Percentiles rank a stretch among this genome's conserved stretches.
Conservation (phyloP, 2,888 invertebrate species). For the Caenorhabditis japonica region DNA sequence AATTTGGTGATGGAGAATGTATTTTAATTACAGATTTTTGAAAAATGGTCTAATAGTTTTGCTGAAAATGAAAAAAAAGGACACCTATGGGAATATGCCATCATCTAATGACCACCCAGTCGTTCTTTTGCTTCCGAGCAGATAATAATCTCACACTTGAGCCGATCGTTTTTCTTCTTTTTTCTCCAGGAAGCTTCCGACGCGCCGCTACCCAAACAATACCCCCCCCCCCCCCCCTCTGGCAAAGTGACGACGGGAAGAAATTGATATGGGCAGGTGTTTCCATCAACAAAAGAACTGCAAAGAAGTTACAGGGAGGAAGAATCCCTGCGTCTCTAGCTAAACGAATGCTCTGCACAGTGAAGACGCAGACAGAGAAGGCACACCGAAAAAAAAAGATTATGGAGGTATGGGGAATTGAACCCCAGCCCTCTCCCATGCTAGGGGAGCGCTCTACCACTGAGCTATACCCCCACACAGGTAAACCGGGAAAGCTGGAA, state of each 20-base stretch:
- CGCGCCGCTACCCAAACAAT: constrained; percentile 1
- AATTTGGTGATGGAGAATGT: background rate
- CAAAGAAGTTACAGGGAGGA: background rate
- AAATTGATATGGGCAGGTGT: constrained; percentile 34
- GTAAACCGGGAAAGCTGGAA: too few species aligned
- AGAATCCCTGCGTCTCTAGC: background rate
- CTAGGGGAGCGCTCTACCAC: constrained; percentile 73
- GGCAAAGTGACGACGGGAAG: constrained; percentile 26
- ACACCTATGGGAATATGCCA: constrained; percentile 10
- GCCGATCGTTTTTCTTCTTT: constrained; percentile 16
- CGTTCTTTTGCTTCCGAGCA: constrained; percentile 31
- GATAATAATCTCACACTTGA: constrained; percentile 51
- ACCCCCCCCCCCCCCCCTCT: too few species aligned
- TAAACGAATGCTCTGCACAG: background rate
- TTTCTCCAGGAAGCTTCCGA: constrained; percentile 21
- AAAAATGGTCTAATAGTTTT: background rate
- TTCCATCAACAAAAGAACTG: constrained; percentile 2
- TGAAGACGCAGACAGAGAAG: too few species aligned
- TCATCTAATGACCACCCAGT: background rate
- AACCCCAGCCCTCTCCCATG: constrained; percentile 72
- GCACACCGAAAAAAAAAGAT: constrained; percentile 36
- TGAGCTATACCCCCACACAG: constrained; percentile 72
- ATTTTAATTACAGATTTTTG: too few species aligned
- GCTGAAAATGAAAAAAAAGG: constrained; percentile 1
- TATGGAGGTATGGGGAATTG: constrained; percentile 69